Base-by-base conservation (phyloP, 2,888 invertebrate species). In the Volucella bombylans region DNA sequence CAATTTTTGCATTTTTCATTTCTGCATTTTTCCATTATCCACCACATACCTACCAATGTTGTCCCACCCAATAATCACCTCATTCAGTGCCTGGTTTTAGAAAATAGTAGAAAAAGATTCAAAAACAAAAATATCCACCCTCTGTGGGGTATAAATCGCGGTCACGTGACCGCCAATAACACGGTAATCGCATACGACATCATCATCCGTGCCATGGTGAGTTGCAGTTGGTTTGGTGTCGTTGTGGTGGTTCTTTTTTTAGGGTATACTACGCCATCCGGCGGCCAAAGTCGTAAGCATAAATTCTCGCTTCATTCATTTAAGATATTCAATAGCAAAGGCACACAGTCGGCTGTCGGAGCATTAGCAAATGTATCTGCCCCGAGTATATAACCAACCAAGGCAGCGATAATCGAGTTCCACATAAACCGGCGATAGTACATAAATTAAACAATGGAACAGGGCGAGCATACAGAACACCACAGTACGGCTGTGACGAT, bases 371-470 rank as follows among this genome's bases (percentile, higher is more conserved):
- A 59, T 69, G 47, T 71, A 54, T 50, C 67, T 72, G 59, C 9
- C 8, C n/a, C 38, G 45, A 80, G 83, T 85, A 85, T 45, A 85
- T 85, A 85, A 85, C 57, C 72, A 72, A 31, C 31, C 31, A 31
- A 31, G 31, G 31, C 31, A 81, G 67, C 71, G 65, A 85, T 77
- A 85, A 81, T 81, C 81, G 61, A 85, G 81, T 85, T 85, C 39
- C 68, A 85, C 38, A 81, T 81, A 81, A 76, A 72, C 80, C 80
- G 78, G 57, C 71, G 54, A 47, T 57, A 85, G 77, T 85, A 85
- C 57, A 85, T 81, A 85, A 76, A 77, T 85, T 85, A 71, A 72
- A 81, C 64, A 76, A 72, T 80, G 80, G 38, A 73, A 80, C 55
- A 72, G 80, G 54, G 43, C 43, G 14, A 49, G 38, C 62, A 31